These are phyloP conservation scores for Euleptes europaea DNA, from an alignment of 2,113 vertebrate species.

Conservation along the genomic window DNA sequence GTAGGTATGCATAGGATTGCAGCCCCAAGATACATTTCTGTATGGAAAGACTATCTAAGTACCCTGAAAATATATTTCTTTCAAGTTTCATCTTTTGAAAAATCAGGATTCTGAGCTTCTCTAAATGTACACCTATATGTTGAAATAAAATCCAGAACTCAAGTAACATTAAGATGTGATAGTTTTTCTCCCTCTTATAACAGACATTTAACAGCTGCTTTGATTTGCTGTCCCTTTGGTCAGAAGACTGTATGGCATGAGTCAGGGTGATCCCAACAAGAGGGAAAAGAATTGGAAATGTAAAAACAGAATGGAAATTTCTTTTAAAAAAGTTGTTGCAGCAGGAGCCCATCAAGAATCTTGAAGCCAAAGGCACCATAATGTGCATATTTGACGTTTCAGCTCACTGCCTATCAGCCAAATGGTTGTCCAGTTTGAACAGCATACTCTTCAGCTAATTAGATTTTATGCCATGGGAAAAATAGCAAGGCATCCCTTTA, in stretches of 20 bases:
- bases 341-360: too few relatives aligned
- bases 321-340: background rate
- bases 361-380: conserved; percentile 8
- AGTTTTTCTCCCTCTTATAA: background rate
- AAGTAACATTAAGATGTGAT: background rate
- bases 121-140: background rate
- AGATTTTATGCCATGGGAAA: conserved; percentile 48
- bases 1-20: background rate
- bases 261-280: too few relatives aligned
- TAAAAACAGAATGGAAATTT: background rate
- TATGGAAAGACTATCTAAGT: background rate
- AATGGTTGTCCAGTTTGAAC: conserved; percentile 24
- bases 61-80: background rate
- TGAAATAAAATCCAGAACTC: background rate
- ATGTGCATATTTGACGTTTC: conserved; percentile 30
- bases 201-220: background rate
- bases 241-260: too few relatives aligned
- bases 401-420: conserved; percentile 43
- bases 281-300: background rate
- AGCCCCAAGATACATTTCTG: background rate
- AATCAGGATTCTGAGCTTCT: background rate
- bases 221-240: background rate
- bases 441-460: conserved; percentile 26
- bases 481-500: conserved; percentile 49
- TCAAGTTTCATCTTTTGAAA: background rate